Evolutionary conservation across 2,113 vertebrate genomes (phyloP).

Genomic region (Lophura nycthemera): DNA sequence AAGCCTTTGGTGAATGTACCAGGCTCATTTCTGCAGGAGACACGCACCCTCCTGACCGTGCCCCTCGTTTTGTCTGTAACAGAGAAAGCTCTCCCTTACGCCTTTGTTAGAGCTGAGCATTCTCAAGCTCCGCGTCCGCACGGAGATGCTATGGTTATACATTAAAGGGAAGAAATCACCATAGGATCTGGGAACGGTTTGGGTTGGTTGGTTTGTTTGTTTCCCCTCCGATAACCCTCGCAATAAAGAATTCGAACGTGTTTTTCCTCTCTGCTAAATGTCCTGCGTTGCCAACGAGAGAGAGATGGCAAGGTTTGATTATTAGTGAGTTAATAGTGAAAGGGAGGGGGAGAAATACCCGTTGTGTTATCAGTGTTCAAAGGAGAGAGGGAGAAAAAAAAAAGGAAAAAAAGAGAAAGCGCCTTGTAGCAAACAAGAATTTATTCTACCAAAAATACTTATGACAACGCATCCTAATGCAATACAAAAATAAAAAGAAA

Average conservation of each 20-base stretch:
- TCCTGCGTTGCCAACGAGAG: conserved; percentile 66
- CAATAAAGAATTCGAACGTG: conserved; percentile 54
- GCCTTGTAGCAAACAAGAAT: conserved; percentile 90
- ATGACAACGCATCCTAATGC: conserved; percentile 87
- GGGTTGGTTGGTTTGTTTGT: background rate
- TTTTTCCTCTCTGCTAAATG: conserved; percentile 60
- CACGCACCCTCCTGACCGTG: conserved; percentile 39
- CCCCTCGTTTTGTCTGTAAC: conserved; percentile 15
- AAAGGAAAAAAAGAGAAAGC: conserved; percentile 71
- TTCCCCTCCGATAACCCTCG: background rate
- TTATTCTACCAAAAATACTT: conserved; percentile 97
- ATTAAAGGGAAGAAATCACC: conserved; percentile 32
- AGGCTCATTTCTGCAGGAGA: conserved; percentile 44
- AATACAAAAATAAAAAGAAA: conserved; percentile 97
- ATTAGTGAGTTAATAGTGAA: conserved; percentile 57
- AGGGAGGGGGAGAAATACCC: conserved; percentile 27
- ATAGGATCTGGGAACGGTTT: conserved; percentile 17
- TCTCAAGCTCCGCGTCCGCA: conserved; percentile 58
- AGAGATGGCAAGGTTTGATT: conserved; percentile 68
- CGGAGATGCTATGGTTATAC: conserved; percentile 8
- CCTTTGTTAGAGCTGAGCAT: conserved; percentile 58
- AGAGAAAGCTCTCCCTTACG: conserved; percentile 35
- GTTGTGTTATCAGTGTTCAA: conserved; percentile 37
- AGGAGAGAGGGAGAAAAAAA: background rate
- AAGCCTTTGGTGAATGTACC: background rate